Conservation (phyloP, 2,797 vertebrate species). For the Acomys russatus region DNA sequence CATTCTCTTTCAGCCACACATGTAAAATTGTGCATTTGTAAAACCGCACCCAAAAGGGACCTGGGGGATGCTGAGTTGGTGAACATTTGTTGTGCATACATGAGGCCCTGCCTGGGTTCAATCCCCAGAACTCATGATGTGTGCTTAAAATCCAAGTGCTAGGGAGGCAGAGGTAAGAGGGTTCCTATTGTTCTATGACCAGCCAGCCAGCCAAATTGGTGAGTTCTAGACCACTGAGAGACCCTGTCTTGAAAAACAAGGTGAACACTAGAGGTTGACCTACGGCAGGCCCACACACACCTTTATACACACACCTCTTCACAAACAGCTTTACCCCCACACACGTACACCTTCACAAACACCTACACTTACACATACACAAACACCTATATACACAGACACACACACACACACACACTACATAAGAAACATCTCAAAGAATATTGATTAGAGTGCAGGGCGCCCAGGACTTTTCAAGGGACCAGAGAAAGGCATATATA, state of each 20-base stretch:
- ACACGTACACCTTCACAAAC: background rate
- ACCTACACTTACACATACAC: background rate
- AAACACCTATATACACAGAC: background rate
- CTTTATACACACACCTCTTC: no score
- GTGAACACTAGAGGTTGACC: background rate
- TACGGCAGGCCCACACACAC: background rate
- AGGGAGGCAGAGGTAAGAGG: background rate
- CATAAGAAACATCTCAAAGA: background rate
- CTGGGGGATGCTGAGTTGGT: background rate
- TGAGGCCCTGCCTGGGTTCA: background rate
- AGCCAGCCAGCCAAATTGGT: background rate
- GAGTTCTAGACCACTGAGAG: background rate
- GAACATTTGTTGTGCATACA: background rate
- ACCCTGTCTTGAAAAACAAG: background rate
- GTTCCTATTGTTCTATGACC: background rate
- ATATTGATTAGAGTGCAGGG: background rate
- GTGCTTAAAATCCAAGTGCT: background rate
- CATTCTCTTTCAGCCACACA: background rate
- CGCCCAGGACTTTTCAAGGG: background rate
- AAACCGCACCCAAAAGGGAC: background rate
- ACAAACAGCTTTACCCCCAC: background rate
- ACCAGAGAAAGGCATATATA: background rate
- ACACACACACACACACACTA: background rate
- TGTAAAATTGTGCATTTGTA: background rate
- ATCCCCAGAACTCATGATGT: background rate